These are phyloP conservation scores for Venturia canescens DNA, from an alignment of 1,140 invertebrate species.

Conservation along the genomic window DNA sequence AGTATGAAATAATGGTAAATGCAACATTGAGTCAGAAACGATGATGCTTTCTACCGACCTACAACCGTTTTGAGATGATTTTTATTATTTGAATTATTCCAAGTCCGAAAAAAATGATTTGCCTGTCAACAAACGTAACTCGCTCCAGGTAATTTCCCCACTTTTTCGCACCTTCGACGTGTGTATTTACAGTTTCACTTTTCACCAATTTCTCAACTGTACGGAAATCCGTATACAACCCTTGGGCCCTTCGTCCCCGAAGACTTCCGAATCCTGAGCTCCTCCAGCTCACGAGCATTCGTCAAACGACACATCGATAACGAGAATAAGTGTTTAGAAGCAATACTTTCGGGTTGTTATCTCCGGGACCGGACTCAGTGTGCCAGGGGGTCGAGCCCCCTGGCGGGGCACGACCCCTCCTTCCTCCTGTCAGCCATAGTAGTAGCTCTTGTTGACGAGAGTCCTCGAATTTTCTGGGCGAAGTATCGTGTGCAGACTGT, in stretches of 20 bases:
- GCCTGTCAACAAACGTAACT: background rate
- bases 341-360: conserved; percentile 74
- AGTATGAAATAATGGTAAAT: no score
- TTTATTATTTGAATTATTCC: no score
- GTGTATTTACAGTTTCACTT: conserved; percentile 28
- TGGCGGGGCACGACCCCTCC: conserved; percentile 73
- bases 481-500: conserved; percentile 73
- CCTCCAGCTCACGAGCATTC: background rate
- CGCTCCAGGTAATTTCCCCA: background rate
- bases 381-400: conserved; percentile 68
- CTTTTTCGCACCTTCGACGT: background rate
- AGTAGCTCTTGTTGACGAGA: conserved; percentile 79
- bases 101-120: no score
- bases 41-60: no score
- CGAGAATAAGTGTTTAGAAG: conserved; percentile 62
- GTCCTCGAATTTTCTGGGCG: conserved; percentile 75
- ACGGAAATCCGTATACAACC: background rate
- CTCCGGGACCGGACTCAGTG: conserved; percentile 73
- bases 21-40: no score
- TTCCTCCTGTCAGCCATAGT: conserved; percentile 80
- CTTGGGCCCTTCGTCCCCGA: background rate
- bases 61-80: no score
- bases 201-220: background rate
- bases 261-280: background rate
- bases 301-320: background rate